phyloP scores from a whole-genome alignment of 2,888 invertebrate genomes.

The Orchesella flavescens region DNA sequence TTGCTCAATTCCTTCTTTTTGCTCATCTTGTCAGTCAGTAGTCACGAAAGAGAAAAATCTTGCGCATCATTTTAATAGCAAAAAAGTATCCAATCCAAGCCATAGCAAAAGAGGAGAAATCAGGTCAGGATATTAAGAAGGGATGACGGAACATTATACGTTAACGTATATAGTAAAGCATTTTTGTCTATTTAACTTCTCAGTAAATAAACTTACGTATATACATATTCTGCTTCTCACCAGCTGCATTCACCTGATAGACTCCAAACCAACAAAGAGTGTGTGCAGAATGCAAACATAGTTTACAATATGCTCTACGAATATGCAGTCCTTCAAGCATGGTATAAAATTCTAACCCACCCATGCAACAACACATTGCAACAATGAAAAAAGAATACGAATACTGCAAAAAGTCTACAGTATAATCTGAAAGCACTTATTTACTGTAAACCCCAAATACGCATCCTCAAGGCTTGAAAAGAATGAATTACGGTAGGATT shows the following conservation, averaged over 20 bases:
- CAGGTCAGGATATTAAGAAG: constrained; percentile 65
- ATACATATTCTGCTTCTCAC: too few relatives aligned
- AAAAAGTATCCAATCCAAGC: constrained; percentile 26
- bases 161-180: too few relatives aligned
- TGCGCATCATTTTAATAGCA: constrained; percentile 29
- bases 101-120: constrained; percentile 63
- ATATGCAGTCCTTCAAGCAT: constrained; percentile 33
- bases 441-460: neutral
- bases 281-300: too few relatives aligned
- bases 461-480: too few relatives aligned
- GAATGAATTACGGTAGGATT: too few relatives aligned
- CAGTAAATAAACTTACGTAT: too few relatives aligned
- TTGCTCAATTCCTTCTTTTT: constrained; percentile 23
- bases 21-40: constrained; percentile 27
- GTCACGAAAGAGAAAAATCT: constrained; percentile 40
- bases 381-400: constrained; percentile 2
- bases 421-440: too few relatives aligned
- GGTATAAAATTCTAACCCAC: constrained; percentile 31
- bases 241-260: too few relatives aligned
- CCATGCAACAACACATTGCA: constrained; percentile 12
- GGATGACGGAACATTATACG: constrained; percentile 19
- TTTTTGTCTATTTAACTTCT: too few relatives aligned
- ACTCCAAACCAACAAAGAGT: too few relatives aligned
- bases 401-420: too few relatives aligned
- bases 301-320: neutral